Evolutionary conservation across 2,888 invertebrate genomes (phyloP), one percentile per base, ranked within the genome.

Genomic region (Pristionchus fissidentatus): DNA sequence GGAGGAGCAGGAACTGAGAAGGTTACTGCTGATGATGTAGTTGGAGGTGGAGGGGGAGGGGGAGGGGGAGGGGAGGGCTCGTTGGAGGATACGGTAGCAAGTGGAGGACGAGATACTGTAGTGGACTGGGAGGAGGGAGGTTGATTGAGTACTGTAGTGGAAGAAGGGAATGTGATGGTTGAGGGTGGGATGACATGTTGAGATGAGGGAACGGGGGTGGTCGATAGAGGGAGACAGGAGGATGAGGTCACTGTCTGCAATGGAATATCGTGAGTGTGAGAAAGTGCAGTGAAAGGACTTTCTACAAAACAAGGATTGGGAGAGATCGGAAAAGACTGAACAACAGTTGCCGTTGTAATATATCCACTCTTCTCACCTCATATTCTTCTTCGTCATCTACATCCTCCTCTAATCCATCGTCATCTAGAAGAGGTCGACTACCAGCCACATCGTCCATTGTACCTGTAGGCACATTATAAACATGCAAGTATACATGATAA

Each of bases 351-450:
- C n/a, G n/a, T n/a, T n/a, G n/a, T n/a, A n/a, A n/a, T n/a, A n/a
- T n/a, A n/a, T n/a, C n/a, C n/a, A n/a, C n/a, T n/a, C 29, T 22
- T 43, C 73, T 43, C 43, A 80, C 80, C 60, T 80, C 80, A 26
- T 80, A 57, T 35, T 89, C 87, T 35, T 89, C 88, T 62, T 87
- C 88, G 35, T 66, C 66, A 3, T 66, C 38, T 35, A 38, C 66
- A 38, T 66, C 66, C 38, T 66, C 66, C 43, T 89, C 89, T 46
- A 88, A 66, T 70, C 86, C 88, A 70, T 89, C 89, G 55, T 89
- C 89, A 75, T 89, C 89, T 19, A 89, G 46, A 26, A 89, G 79
- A 3, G 89, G 89, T 22, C 87, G 84, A 84, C 81, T 87, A n/a
- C 89, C 86, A 13, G 87, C 86, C 43, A 86, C 88, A 1, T 86